Conservation (phyloP, 2,113 vertebrate genomes). For the Petrocephalus zakoni region DNA sequence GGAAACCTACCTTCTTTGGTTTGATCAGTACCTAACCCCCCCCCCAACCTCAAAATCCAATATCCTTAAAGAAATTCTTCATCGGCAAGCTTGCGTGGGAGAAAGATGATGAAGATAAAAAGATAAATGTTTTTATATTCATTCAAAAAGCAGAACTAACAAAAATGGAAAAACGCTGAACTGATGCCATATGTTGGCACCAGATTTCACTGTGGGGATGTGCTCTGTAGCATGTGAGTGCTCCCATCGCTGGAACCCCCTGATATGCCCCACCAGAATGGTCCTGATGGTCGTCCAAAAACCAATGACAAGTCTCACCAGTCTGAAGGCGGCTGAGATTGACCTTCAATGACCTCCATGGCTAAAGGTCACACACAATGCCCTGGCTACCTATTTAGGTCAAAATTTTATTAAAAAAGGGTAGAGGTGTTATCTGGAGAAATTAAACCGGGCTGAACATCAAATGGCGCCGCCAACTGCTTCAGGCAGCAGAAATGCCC, state of each 20-base stretch:
- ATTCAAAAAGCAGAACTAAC: slow-evolving; percentile 42
- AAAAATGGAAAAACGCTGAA: slow-evolving; percentile 30
- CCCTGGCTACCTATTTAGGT: not conserved
- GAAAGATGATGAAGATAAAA: slow-evolving; percentile 47
- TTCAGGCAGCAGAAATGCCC: not conserved
- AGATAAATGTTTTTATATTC: slow-evolving; percentile 36
- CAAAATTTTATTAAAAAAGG: not conserved
- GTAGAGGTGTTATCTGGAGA: not conserved
- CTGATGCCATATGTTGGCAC: not conserved
- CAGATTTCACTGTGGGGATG: not conserved
- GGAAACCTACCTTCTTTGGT: not conserved
- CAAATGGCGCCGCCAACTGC: not conserved
- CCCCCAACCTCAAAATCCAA: slow-evolving; percentile 48
- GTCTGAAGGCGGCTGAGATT: not conserved
- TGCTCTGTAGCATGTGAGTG: not conserved
- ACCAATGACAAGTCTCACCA: not conserved
- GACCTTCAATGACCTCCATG: not conserved
- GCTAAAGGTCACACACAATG: not conserved
- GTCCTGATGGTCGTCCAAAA: not conserved
- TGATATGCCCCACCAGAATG: not conserved
- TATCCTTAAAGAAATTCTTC: slow-evolving; percentile 49
- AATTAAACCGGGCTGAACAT: not conserved
- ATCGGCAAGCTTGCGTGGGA: slow-evolving; percentile 51
- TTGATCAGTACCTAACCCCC: not conserved
- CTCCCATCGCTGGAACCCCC: not conserved